Conservation (phyloP, 1,140 invertebrate species). For the Hylaeus anthracinus region DNA sequence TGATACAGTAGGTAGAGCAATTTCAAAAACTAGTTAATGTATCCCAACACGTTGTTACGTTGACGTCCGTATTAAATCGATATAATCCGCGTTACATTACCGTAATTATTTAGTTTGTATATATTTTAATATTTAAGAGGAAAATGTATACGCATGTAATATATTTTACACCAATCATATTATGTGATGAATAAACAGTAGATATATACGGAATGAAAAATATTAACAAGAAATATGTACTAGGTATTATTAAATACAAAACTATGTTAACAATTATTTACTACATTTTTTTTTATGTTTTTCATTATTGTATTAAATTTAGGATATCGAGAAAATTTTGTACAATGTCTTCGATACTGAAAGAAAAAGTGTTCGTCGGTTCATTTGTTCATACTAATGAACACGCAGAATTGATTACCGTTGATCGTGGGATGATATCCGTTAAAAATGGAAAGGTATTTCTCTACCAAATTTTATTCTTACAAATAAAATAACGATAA, state of each 20-base stretch:
- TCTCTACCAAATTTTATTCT: neutral
- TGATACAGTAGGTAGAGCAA: too few relatives aligned
- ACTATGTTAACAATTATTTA: neutral
- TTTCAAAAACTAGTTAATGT: neutral
- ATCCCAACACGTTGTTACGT: neutral
- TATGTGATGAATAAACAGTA: too few relatives aligned
- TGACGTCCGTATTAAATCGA: constrained; percentile 19
- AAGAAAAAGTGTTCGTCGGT: constrained; percentile 68
- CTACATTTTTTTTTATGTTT: neutral
- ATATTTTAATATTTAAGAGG: neutral
- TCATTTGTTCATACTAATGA: constrained; percentile 71
- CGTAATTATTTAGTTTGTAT: neutral
- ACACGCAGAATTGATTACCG: constrained; percentile 68
- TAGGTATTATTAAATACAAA: neutral
- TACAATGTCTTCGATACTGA: constrained; percentile 49
- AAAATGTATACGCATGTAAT: neutral
- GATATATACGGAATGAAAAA: neutral
- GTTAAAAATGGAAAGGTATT: constrained; percentile 78
- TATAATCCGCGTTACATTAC: neutral
- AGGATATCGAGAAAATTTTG: constrained; percentile 64
- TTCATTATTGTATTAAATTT: neutral
- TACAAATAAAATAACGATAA: neutral
- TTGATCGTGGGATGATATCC: constrained; percentile 78
- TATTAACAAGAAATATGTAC: neutral
- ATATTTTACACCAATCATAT: too few relatives aligned